These are phyloP conservation scores for Argyresthia goedartella DNA, from an alignment of 2,888 invertebrate species.

Conservation along the genomic window DNA sequence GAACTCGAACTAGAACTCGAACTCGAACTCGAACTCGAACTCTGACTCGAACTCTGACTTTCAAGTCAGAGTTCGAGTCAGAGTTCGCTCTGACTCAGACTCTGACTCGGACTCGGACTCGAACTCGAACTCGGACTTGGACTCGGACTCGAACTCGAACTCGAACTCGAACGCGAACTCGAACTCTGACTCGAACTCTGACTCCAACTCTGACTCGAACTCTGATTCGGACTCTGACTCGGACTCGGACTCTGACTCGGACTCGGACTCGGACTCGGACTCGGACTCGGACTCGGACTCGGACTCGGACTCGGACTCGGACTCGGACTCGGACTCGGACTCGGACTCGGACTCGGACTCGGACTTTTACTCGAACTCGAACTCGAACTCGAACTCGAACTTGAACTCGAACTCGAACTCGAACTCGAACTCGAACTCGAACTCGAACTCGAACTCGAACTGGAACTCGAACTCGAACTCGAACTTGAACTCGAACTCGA, in stretches of 20 bases:
- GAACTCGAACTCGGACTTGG: too few relatives aligned
- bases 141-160: too few relatives aligned
- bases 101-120: too few relatives aligned
- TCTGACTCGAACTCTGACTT: neutral
- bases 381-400: neutral
- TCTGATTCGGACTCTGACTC: neutral
- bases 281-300: neutral
- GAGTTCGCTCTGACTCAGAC: neutral
- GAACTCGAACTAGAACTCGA: neutral
- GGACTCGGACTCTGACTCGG: neutral
- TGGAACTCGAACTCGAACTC: neutral
- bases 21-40: neutral
- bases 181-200: too few relatives aligned
- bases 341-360: neutral
- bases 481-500: neutral
- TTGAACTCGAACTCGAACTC: neutral
- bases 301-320: neutral
- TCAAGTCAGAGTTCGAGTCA: neutral
- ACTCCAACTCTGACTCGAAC: too few relatives aligned
- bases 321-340: neutral
- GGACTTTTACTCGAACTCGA: neutral
- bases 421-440: neutral
- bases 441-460: neutral
- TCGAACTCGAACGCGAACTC: too few relatives aligned
- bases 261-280: neutral